Percentiles rank a stretch among this genome's conserved stretches.
These are phyloP conservation scores for Danaus melanippus DNA, from an alignment of 1,140 invertebrate species.

Conservation along the genomic window DNA sequence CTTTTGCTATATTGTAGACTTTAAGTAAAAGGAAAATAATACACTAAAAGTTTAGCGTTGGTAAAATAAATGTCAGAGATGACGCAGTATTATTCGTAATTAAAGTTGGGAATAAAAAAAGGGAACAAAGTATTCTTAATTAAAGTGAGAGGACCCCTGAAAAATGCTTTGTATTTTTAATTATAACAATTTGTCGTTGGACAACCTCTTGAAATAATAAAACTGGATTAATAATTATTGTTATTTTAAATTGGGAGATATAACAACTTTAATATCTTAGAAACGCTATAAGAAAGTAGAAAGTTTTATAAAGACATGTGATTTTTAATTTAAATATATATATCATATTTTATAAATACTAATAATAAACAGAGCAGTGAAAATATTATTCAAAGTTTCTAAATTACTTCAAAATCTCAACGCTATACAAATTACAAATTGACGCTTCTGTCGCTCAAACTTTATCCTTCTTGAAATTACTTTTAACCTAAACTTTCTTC, in stretches of 20 bases:
- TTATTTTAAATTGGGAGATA: slow-evolving; percentile 22
- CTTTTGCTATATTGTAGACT: too few species aligned
- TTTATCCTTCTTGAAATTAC: slow-evolving; percentile 16
- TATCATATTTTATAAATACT: too few species aligned
- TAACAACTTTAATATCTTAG: slow-evolving; percentile 3
- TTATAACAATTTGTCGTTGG: slow-evolving; percentile 45
- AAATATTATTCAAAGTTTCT: too few species aligned
- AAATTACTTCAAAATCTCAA: too few species aligned
- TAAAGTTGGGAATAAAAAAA: slow-evolving; percentile 43
- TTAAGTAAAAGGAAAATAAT: neutral
- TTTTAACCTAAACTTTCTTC: slow-evolving; percentile 22
- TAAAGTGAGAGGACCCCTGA: slow-evolving; percentile 46
- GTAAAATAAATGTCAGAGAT: slow-evolving; percentile 38
- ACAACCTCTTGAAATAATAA: slow-evolving; percentile 34
- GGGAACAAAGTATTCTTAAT: slow-evolving; percentile 52
- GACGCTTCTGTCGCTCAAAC: slow-evolving; percentile 1
- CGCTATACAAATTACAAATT: too few species aligned
- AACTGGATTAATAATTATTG: slow-evolving; percentile 35
- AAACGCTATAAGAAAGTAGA: neutral
- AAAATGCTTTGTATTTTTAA: slow-evolving; percentile 58
- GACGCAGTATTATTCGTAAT: slow-evolving; percentile 47
- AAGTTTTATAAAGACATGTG: too few species aligned
- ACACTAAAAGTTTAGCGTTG: neutral
- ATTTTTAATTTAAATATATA: too few species aligned
- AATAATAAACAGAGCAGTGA: too few species aligned